A percentile compares a stretch with the other conserved stretches of the same genome.
Evolutionary conservation across 2,113 vertebrate genomes (phyloP).

Genomic region (Neoarius graeffei): DNA sequence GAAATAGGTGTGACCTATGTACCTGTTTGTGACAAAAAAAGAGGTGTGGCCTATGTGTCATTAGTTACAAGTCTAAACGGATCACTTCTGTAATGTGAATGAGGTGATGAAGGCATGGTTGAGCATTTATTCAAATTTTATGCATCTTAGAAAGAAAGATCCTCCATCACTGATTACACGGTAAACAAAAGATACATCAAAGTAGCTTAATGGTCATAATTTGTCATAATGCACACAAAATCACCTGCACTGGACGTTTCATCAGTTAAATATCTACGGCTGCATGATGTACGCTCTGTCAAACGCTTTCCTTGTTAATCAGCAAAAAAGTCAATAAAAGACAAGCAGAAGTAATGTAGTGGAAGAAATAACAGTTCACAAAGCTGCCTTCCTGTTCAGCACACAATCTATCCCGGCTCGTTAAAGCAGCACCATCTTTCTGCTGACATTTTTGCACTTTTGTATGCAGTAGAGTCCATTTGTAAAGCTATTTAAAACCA

Average conservation of each 20-base stretch:
- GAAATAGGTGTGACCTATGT: no score
- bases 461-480: conserved; percentile 61
- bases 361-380: conserved; percentile 33
- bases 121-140: not conserved
- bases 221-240: not conserved
- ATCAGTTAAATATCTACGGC: not conserved
- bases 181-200: not conserved
- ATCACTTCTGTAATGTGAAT: no score
- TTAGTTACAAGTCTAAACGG: no score
- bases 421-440: conserved; percentile 44
- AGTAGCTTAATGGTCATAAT: not conserved
- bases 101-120: no score
- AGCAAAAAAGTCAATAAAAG: not conserved
- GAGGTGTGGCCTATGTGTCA: no score
- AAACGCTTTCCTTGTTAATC: conserved; percentile 15
- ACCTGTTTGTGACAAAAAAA: no score
- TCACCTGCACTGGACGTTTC: not conserved
- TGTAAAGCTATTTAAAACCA: conserved; percentile 66
- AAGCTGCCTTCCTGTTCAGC: not conserved
- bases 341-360: conserved; percentile 11
- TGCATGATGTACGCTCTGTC: not conserved
- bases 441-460: conserved; percentile 59
- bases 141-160: not conserved
- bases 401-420: conserved; percentile 15
- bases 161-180: not conserved